Evolutionary conservation across 1,140 invertebrate species (phyloP).

Genomic region (Vanessa tameamea): DNA sequence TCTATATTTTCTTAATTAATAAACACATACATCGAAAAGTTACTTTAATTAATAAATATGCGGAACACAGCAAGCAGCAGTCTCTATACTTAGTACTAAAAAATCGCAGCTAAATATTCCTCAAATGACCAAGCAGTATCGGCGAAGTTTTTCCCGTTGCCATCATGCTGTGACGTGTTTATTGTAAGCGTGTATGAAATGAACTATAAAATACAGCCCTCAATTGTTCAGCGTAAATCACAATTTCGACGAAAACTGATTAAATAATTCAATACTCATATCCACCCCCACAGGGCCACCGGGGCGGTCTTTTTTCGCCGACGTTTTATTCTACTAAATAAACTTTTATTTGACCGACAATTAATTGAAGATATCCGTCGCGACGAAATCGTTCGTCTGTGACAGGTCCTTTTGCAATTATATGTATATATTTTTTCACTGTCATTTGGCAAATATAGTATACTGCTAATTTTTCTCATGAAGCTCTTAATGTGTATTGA

Average conservation of each 20-base stretch:
- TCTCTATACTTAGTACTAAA: background rate
- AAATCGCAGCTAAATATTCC: slow-evolving; percentile 1
- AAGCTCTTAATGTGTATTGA: slow-evolving; percentile 11
- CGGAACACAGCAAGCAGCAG: no score
- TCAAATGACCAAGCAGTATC: background rate
- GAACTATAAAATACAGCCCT: slow-evolving; percentile 14
- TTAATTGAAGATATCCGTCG: slow-evolving; percentile 57
- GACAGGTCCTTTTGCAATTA: slow-evolving; percentile 55
- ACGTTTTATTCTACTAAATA: slow-evolving; percentile 38
- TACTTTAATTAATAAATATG: background rate
- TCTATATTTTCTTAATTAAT: no score
- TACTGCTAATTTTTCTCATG: background rate
- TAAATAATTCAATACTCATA: slow-evolving; percentile 39
- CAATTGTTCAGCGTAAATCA: slow-evolving; percentile 33
- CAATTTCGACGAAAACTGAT: slow-evolving; percentile 33
- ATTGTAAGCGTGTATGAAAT: slow-evolving; percentile 28
- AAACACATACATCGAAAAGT: no score
- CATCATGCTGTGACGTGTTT: slow-evolving; percentile 42
- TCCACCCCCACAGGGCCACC: slow-evolving; percentile 43
- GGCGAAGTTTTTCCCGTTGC: slow-evolving; percentile 5
- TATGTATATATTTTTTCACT: slow-evolving; percentile 44
- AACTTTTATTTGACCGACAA: slow-evolving; percentile 53
- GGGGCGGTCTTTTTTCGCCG: slow-evolving; percentile 53
- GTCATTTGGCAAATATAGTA: slow-evolving; percentile 25
- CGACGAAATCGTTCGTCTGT: slow-evolving; percentile 54